Evolutionary conservation across 2,888 invertebrate genomes (phyloP).

Genomic region (Escarpia spicata): DNA sequence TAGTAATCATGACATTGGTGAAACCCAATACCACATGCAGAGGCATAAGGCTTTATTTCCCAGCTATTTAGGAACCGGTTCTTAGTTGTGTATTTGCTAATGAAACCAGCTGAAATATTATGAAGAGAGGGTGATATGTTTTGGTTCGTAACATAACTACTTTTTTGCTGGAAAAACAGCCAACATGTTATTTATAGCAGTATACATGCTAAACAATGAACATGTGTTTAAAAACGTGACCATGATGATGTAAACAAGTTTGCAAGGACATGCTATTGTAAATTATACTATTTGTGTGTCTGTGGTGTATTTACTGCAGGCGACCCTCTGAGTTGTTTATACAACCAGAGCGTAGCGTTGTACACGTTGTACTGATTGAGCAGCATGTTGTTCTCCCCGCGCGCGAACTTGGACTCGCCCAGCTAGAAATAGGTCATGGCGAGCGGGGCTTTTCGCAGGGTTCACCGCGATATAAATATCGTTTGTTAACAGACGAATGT

Average conservation of each 20-base stretch:
- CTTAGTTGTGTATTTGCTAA: not conserved
- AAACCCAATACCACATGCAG: not conserved
- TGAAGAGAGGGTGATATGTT: not conserved
- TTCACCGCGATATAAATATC: not conserved
- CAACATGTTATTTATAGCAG: not conserved
- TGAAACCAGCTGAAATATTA: not conserved
- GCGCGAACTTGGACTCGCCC: not conserved
- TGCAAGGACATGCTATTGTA: not conserved
- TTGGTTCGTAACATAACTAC: too few relatives aligned
- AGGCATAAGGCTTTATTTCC: not conserved
- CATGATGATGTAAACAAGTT: not conserved
- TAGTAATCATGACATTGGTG: not conserved
- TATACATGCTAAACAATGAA: not conserved
- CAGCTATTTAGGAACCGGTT: not conserved
- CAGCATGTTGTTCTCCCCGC: not conserved
- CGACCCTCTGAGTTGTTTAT: not conserved
- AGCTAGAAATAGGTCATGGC: not conserved
- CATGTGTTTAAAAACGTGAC: not conserved
- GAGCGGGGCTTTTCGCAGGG: slow-evolving; percentile 4
- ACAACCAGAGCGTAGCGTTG: not conserved
- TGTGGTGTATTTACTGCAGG: not conserved
- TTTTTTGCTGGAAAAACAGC: not conserved
- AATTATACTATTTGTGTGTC: not conserved
- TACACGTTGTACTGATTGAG: not conserved
- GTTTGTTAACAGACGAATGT: not conserved